A percentile compares a stretch with the other conserved stretches of the same genome.
Evolutionary conservation across 1,140 invertebrate genomes (phyloP).

Genomic region (Drosophila kohkoa): DNA sequence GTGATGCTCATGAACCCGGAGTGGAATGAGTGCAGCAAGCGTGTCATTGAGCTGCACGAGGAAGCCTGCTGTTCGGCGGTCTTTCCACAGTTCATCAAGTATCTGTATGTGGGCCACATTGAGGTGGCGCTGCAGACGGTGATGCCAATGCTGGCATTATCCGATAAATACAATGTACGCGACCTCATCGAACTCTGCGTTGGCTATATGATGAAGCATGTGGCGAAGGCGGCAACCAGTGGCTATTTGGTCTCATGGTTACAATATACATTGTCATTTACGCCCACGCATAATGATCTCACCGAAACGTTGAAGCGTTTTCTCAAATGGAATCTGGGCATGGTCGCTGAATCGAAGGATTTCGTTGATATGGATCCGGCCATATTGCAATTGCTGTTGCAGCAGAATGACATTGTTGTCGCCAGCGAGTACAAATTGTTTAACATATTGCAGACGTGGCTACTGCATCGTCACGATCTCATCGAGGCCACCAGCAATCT

Average conservation of each 20-base stretch:
- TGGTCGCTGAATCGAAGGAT: slow-evolving; percentile 91
- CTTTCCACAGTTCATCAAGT: slow-evolving; percentile 95
- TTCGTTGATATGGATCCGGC: slow-evolving; percentile 94
- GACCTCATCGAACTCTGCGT: slow-evolving; percentile 93
- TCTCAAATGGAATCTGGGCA: slow-evolving; percentile 96
- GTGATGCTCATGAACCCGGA: slow-evolving; percentile 97
- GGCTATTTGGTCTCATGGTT: slow-evolving; percentile 95
- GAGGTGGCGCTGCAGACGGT: slow-evolving; percentile 93
- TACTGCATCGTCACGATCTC: slow-evolving; percentile 88
- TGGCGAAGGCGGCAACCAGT: slow-evolving; percentile 92
- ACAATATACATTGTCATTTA: slow-evolving; percentile 94
- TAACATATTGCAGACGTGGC: slow-evolving; percentile 91
- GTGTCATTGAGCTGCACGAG: slow-evolving; percentile 93
- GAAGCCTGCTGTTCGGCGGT: slow-evolving; percentile 92
- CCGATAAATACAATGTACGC: slow-evolving; percentile 97
- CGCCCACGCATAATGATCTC: slow-evolving; percentile 89
- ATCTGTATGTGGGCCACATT: slow-evolving; percentile 97
- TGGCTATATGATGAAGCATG: slow-evolving; percentile 94
- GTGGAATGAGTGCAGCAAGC: slow-evolving; percentile 96
- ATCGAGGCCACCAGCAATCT: slow-evolving; percentile 84
- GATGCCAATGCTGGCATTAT: slow-evolving; percentile 93
- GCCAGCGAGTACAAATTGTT: slow-evolving; percentile 95
- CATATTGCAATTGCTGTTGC: slow-evolving; percentile 90
- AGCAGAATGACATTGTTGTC: slow-evolving; percentile 95
- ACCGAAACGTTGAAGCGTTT: slow-evolving; percentile 91